Conservation (phyloP, 2,797 vertebrate species). For the Cryptoprocta ferox region DNA sequence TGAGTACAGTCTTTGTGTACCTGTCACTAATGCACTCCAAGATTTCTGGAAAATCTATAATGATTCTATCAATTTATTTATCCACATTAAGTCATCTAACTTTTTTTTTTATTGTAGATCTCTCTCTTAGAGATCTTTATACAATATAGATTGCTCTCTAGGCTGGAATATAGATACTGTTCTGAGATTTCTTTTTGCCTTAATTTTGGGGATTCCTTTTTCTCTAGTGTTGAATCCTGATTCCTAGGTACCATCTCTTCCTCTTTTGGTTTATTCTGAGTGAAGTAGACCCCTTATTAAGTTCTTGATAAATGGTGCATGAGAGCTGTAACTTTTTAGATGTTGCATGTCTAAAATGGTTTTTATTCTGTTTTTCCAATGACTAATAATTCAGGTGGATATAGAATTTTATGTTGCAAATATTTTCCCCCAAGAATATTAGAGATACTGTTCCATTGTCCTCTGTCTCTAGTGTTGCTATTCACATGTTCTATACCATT, state of each 20-base stretch:
- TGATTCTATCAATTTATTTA: not conserved
- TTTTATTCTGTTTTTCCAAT: not conserved
- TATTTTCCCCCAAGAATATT: not conserved
- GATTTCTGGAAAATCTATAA: not conserved
- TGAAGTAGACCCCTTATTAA: not conserved
- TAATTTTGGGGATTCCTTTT: slow-evolving; percentile 11
- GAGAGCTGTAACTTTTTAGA: not conserved
- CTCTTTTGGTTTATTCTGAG: not conserved
- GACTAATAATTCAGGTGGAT: not conserved
- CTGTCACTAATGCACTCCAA: not conserved
- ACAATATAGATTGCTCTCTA: not conserved
- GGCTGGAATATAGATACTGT: not conserved
- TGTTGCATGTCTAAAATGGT: not conserved
- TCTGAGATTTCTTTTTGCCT: not conserved
- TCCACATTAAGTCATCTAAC: not conserved
- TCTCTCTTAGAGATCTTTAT: not conserved
- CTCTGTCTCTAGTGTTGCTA: not conserved
- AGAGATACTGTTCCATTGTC: not conserved
- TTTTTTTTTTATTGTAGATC: not conserved
- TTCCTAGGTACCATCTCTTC: not conserved
- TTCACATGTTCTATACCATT: not conserved
- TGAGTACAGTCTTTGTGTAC: not conserved
- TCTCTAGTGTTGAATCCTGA: not conserved
- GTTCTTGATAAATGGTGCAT: not conserved
- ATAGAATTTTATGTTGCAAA: not conserved